Evolutionary conservation across 2,888 invertebrate species (phyloP).

Genomic region (Spilosoma lubricipeda): DNA sequence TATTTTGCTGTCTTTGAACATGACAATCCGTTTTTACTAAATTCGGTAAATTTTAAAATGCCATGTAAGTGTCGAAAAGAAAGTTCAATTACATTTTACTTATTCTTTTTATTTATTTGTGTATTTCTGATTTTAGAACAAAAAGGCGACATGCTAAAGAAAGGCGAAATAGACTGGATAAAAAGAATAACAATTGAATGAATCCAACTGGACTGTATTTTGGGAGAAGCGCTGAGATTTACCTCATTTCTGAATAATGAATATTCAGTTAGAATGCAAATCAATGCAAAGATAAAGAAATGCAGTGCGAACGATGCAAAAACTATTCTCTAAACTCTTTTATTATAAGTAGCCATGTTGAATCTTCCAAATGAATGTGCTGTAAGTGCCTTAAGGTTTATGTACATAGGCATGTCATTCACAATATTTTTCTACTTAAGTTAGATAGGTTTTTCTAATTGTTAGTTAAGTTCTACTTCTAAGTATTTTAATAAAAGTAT

Average conservation of each 20-base stretch:
- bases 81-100: not conserved
- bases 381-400: not conserved
- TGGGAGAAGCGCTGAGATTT: not conserved
- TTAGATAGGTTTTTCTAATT: slow-evolving; percentile 18
- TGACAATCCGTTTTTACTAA: too few relatives aligned
- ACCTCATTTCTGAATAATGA: slow-evolving; percentile 1
- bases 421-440: not conserved
- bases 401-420: not conserved
- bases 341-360: not conserved
- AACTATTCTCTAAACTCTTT: not conserved
- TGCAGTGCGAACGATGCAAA: not conserved
- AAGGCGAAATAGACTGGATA: slow-evolving; percentile 3
- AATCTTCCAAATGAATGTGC: not conserved
- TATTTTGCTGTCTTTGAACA: too few relatives aligned
- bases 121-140: slow-evolving; percentile 5
- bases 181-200: not conserved
- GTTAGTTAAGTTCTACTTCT: not conserved
- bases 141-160: slow-evolving; percentile 6
- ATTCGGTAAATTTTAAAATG: not conserved
- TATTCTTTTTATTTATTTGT: not conserved
- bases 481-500: slow-evolving; percentile 24
- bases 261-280: not conserved
- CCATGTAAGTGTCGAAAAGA: not conserved
- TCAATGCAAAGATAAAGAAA: not conserved
- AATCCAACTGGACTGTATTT: not conserved